phyloP scores from a whole-genome alignment of 2,113 vertebrate genomes.

The Phaethon lepturus region DNA sequence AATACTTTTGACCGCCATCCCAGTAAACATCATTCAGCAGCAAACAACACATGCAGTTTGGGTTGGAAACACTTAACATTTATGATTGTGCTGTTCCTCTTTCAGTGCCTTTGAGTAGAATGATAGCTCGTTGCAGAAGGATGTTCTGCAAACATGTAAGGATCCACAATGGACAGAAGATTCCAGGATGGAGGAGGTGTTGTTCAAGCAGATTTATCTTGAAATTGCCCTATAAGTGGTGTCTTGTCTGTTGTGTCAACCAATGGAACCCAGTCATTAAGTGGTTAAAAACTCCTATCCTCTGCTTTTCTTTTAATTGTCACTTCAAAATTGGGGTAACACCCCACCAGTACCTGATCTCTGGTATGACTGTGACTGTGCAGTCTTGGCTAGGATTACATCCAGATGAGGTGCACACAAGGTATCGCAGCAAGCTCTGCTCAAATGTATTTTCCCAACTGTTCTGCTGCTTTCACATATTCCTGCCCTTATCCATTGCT shows the following conservation, averaged over 20 bases:
- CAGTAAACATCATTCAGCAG: not conserved
- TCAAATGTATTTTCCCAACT: not conserved
- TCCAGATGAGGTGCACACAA: not conserved
- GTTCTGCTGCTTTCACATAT: not conserved
- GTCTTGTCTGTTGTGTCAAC: not conserved
- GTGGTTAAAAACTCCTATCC: not conserved
- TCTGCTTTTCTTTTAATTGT: not conserved
- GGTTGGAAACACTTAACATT: not conserved
- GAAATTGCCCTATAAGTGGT: not conserved
- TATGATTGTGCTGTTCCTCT: not conserved
- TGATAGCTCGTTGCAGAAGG: not conserved
- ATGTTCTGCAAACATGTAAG: not conserved
- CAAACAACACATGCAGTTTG: not conserved
- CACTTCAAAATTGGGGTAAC: not conserved
- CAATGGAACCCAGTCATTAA: not conserved
- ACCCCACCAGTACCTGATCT: not conserved
- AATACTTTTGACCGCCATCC: not conserved
- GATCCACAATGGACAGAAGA: not conserved
- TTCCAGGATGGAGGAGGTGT: not conserved
- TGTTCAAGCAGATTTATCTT: not conserved
- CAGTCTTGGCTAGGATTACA: not conserved
- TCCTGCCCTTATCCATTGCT: not conserved
- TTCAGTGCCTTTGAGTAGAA: not conserved
- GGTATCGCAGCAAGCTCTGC: not conserved
- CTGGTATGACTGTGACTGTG: not conserved